Conservation (phyloP, 2,888 invertebrate species). For the Zeuzera pyrina region DNA sequence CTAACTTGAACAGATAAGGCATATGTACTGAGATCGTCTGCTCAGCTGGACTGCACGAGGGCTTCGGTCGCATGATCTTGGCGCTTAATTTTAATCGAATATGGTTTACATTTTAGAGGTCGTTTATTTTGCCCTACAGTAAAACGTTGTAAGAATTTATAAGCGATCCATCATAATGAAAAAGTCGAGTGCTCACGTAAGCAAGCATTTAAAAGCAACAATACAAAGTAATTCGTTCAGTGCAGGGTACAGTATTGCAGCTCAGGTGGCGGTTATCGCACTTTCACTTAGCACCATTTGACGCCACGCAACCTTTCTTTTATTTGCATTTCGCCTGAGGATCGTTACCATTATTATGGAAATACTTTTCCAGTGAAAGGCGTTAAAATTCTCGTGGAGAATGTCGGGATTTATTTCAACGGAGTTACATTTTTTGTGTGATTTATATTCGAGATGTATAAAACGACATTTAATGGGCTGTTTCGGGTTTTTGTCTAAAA, state of each 20-base stretch:
- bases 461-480: too few species aligned
- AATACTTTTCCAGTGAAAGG: too few species aligned
- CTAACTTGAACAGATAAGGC: constrained; percentile 66
- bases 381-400: too few species aligned
- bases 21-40: constrained; percentile 52
- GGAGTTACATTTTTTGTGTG: too few species aligned
- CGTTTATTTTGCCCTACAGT: too few species aligned
- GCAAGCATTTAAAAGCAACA: background rate
- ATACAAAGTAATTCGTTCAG: background rate
- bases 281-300: constrained; percentile 24
- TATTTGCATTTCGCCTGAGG: background rate
- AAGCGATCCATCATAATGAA: constrained; percentile 1
- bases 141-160: background rate
- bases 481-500: too few species aligned
- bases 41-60: constrained; percentile 37
- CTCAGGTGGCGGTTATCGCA: constrained; percentile 24
- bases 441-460: too few species aligned
- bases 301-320: constrained; percentile 26
- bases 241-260: background rate
- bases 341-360: background rate
- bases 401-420: too few species aligned
- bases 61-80: constrained; percentile 3
- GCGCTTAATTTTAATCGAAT: constrained; percentile 1
- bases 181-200: too few species aligned
- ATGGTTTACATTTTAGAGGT: too few species aligned